Conservation (phyloP, 2,888 invertebrate species). For the Dynastes grantii region DNA sequence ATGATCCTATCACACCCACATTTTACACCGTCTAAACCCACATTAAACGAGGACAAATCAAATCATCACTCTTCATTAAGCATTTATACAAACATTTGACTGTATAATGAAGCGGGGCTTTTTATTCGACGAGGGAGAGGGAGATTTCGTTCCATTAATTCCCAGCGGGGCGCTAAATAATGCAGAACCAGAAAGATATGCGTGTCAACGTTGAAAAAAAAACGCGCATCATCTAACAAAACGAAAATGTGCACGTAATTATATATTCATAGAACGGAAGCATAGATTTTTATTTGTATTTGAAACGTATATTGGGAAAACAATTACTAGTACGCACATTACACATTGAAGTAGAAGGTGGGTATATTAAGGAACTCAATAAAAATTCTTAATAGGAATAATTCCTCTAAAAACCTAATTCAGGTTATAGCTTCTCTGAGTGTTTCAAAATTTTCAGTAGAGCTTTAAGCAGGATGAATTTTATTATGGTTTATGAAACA, state of each 20-base stretch:
- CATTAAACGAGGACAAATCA: conserved; percentile 63
- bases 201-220: conserved; percentile 22
- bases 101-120: conserved; percentile 68
- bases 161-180: conserved; percentile 52
- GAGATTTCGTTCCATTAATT: conserved; percentile 54
- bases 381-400: no score
- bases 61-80: conserved; percentile 71
- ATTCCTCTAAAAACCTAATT: no score
- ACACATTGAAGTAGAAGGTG: no score
- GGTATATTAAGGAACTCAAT: no score
- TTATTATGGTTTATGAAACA: no score
- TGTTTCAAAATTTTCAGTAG: no score
- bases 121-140: conserved; percentile 62
- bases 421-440: no score
- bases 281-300: no score
- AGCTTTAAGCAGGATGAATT: no score
- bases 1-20: conserved; percentile 52
- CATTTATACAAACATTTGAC: conserved; percentile 70
- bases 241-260: neutral
- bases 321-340: no score
- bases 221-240: neutral
- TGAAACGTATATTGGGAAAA: no score
- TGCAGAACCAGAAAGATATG: conserved; percentile 35
- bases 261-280: no score
- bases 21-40: conserved; percentile 58